A percentile compares a stretch with the other conserved stretches of the same genome.
phyloP scores from a whole-genome alignment of 2,113 vertebrate genomes.

The Carassius carassius region DNA sequence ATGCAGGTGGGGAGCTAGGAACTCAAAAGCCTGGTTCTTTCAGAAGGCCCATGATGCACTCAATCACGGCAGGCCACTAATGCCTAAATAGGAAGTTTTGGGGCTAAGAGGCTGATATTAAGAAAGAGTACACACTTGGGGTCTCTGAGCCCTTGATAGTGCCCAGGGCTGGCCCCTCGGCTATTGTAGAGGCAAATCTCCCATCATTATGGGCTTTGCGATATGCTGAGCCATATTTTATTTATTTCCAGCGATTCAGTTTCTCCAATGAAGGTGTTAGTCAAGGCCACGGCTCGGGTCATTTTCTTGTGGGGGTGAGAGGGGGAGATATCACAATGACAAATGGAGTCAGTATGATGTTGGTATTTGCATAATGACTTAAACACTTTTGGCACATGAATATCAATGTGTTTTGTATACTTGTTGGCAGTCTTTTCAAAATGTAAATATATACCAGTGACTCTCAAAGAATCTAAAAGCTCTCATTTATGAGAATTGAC shows the following conservation, averaged over 20 bases:
- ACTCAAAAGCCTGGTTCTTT: conserved; percentile 46
- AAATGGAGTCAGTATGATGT: conserved; percentile 14
- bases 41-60: conserved; percentile 12
- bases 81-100: conserved; percentile 60
- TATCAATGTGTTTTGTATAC: not conserved
- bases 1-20: conserved; percentile 38
- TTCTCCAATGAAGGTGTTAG: not conserved
- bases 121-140: conserved; percentile 57
- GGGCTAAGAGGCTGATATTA: conserved; percentile 67
- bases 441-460: not conserved
- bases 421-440: not conserved
- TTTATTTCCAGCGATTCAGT: conserved; percentile 40
- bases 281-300: not conserved
- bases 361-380: not conserved
- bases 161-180: conserved; percentile 2
- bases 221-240: conserved; percentile 13
- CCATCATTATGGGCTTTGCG: conserved; percentile 20
- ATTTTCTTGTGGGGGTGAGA: not conserved
- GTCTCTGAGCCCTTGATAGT: conserved; percentile 61
- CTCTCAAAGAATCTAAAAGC: conserved; percentile 19
- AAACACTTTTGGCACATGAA: not conserved
- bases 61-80: conserved; percentile 58
- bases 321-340: conserved; percentile 1
- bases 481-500: conserved; percentile 48
- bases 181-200: conserved; percentile 29